phyloP scores from a whole-genome alignment of 1,140 invertebrate genomes.

The Chionoecetes opilio region DNA sequence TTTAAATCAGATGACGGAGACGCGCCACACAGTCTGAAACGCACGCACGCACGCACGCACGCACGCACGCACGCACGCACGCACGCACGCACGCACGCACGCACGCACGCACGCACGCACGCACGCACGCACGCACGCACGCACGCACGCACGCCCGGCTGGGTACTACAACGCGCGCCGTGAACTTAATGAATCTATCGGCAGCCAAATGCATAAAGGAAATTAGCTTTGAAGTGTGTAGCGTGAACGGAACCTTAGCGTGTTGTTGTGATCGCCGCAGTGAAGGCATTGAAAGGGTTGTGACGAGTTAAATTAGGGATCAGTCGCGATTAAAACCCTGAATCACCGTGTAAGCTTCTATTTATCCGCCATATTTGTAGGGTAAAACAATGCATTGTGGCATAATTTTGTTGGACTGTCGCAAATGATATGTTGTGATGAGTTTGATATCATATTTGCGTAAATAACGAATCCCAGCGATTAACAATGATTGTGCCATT shows the following conservation, averaged over 20 bases:
- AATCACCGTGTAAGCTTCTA: not conserved
- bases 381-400: constrained; percentile 28
- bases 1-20: too few relatives aligned
- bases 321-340: not conserved
- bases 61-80: too few relatives aligned
- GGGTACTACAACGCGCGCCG: too few relatives aligned
- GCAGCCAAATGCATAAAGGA: not conserved
- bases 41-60: too few relatives aligned
- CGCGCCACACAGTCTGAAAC: too few relatives aligned
- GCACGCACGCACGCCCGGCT: too few relatives aligned
- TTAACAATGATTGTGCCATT: not conserved
- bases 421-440: constrained; percentile 17
- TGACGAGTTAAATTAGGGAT: not conserved
- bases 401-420: constrained; percentile 7
- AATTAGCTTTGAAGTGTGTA: not conserved
- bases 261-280: not conserved
- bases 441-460: not conserved
- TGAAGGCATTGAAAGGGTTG: not conserved
- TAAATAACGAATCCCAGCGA: not conserved
- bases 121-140: too few relatives aligned
- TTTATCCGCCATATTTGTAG: constrained; percentile 20
- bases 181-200: not conserved
- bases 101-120: too few relatives aligned
- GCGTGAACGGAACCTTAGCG: not conserved
- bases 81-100: too few relatives aligned